These are phyloP conservation scores for Ectropis crepuscularia DNA, from an alignment of 2,888 invertebrate species.

Conservation along the genomic window DNA sequence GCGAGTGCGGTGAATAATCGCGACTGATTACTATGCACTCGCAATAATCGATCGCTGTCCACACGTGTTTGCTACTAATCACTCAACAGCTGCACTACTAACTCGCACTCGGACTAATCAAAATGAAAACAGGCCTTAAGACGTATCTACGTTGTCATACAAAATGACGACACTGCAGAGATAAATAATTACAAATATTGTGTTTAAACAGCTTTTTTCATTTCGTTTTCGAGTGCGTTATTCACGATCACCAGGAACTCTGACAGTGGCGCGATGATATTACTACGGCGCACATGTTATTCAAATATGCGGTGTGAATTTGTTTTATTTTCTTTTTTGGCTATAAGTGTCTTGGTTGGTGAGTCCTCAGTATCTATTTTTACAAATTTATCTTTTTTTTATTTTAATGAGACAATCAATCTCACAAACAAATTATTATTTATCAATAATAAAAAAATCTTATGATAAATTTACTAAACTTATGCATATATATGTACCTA, in stretches of 20 bases:
- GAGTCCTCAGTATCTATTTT: conserved; percentile 40
- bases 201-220: conserved; percentile 64
- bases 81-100: no score
- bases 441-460: no score
- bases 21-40: no score
- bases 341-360: conserved; percentile 54
- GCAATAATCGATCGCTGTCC: no score
- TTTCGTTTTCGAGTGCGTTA: conserved; percentile 12
- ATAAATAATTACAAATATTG: conserved; percentile 26
- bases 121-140: background rate
- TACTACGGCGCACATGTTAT: conserved; percentile 5
- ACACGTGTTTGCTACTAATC: no score
- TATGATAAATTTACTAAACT: no score
- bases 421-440: no score
- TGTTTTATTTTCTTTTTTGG: conserved; percentile 47
- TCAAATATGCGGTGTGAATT: conserved; percentile 11
- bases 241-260: conserved; percentile 6
- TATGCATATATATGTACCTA: no score
- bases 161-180: background rate
- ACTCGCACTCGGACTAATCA: no score
- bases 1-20: no score
- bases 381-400: background rate
- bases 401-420: no score
- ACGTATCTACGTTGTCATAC: background rate
- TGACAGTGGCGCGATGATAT: conserved; percentile 11